Conservation (phyloP, 1,140 invertebrate genomes). For the Zaprionus gabonicus region DNA sequence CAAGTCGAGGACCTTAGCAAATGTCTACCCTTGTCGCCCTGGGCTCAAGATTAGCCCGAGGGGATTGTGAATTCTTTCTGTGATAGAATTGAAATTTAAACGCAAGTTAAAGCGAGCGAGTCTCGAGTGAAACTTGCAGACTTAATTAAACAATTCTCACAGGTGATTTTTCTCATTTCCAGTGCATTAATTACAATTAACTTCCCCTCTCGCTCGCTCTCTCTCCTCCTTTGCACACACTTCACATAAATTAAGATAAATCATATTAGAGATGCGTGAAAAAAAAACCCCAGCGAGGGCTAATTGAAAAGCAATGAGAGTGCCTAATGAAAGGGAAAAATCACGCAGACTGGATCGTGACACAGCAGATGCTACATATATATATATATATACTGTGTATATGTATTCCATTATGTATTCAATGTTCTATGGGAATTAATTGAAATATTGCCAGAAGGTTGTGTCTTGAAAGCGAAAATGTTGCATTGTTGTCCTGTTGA, state of each 20-base stretch:
- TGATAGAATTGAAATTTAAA: slow-evolving; percentile 25
- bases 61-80: neutral
- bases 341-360: slow-evolving; percentile 34
- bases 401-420: slow-evolving; percentile 45
- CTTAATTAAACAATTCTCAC: slow-evolving; percentile 75
- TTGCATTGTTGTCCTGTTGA: slow-evolving; percentile 64
- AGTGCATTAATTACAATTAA: slow-evolving; percentile 70
- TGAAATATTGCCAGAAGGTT: slow-evolving; percentile 65
- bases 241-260: slow-evolving; percentile 67
- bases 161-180: slow-evolving; percentile 55
- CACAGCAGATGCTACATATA: slow-evolving; percentile 2
- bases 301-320: slow-evolving; percentile 53
- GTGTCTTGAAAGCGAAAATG: slow-evolving; percentile 76
- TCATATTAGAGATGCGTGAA: slow-evolving; percentile 62
- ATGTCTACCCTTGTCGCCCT: slow-evolving; percentile 66
- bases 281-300: neutral
- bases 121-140: slow-evolving; percentile 68
- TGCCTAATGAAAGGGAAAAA: slow-evolving; percentile 72
- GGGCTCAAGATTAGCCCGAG: slow-evolving; percentile 48
- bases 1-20: slow-evolving; percentile 7
- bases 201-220: neutral
- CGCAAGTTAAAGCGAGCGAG: slow-evolving; percentile 13
- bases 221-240: neutral
- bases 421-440: slow-evolving; percentile 63
- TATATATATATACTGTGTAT: neutral